A percentile compares a stretch with the other conserved stretches of the same genome.
Evolutionary conservation across 2,888 invertebrate species (phyloP).

Genomic region (Trisateles emortualis): DNA sequence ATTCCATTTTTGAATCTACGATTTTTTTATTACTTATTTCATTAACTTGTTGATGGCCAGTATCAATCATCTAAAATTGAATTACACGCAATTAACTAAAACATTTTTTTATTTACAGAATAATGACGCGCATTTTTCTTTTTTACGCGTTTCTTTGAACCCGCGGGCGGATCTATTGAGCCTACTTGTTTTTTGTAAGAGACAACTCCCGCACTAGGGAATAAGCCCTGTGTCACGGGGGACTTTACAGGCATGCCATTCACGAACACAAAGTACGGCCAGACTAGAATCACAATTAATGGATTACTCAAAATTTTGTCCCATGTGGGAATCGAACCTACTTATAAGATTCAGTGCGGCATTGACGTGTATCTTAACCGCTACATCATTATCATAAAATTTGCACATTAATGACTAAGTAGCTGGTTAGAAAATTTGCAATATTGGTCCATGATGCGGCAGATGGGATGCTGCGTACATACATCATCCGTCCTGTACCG

Average conservation of each 20-base stretch:
- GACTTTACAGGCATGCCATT: too few relatives aligned
- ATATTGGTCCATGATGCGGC: conserved; percentile 22
- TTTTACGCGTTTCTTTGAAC: background rate
- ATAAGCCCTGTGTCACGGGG: too few relatives aligned
- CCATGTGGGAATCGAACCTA: too few relatives aligned
- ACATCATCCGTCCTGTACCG: conserved; percentile 36
- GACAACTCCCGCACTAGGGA: too few relatives aligned
- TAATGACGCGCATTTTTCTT: background rate
- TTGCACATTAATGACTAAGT: conserved; percentile 26
- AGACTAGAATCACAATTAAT: too few relatives aligned
- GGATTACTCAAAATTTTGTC: too few relatives aligned
- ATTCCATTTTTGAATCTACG: conserved; percentile 17
- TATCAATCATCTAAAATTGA: conserved; percentile 17
- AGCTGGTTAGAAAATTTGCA: conserved; percentile 20
- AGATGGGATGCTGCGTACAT: conserved; percentile 33
- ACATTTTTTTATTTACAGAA: background rate
- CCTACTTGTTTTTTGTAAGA: too few relatives aligned
- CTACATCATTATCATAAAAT: conserved; percentile 36
- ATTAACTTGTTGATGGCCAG: conserved; percentile 11
- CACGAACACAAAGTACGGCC: too few relatives aligned
- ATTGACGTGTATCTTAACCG: too few relatives aligned
- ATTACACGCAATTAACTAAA: conserved; percentile 13
- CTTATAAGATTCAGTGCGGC: too few relatives aligned
- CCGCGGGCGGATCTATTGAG: background rate
- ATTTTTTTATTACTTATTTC: conserved; percentile 9